A percentile compares a stretch with the other conserved stretches of the same genome.
Evolutionary conservation across 2,888 invertebrate species (phyloP).

Genomic region (Drosophila colorata): DNA sequence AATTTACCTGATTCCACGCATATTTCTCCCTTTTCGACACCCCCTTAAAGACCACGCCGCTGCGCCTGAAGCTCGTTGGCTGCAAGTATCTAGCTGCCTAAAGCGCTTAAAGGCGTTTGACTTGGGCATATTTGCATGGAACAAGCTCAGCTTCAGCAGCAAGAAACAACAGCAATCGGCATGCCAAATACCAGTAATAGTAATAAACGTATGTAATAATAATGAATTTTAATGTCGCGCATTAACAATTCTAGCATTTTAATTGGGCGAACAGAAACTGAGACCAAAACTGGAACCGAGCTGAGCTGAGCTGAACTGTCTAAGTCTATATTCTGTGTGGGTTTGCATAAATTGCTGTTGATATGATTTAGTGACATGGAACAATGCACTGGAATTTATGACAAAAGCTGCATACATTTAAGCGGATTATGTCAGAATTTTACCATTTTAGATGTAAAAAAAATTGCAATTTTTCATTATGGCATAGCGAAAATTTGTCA

Average conservation of each 20-base stretch:
- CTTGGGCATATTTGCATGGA: constrained; percentile 67
- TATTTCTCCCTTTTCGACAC: neutral
- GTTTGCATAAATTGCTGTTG: constrained; percentile 81
- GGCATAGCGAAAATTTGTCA: constrained; percentile 67
- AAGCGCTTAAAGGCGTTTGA: constrained; percentile 65
- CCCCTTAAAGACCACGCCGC: constrained; percentile 21
- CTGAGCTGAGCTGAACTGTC: constrained; percentile 8
- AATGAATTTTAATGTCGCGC: constrained; percentile 80
- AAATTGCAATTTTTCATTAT: constrained; percentile 54
- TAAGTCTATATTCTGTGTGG: constrained; percentile 61
- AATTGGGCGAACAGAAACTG: constrained; percentile 66
- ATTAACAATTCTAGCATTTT: constrained; percentile 82
- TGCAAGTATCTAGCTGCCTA: constrained; percentile 39
- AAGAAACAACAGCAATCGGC: constrained; percentile 51
- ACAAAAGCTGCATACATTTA: constrained; percentile 70
- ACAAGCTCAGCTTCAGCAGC: constrained; percentile 31
- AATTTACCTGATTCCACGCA: no score
- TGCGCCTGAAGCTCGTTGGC: constrained; percentile 31
- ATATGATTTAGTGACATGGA: constrained; percentile 81
- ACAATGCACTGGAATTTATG: constrained; percentile 79
- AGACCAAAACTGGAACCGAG: constrained; percentile 26
- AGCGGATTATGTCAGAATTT: constrained; percentile 75
- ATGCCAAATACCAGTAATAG: constrained; percentile 68
- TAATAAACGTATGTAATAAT: constrained; percentile 79
- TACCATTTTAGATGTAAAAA: constrained; percentile 65